Base-by-base conservation (phyloP, 1,140 invertebrate genomes). In the Plodia interpunctella region DNA sequence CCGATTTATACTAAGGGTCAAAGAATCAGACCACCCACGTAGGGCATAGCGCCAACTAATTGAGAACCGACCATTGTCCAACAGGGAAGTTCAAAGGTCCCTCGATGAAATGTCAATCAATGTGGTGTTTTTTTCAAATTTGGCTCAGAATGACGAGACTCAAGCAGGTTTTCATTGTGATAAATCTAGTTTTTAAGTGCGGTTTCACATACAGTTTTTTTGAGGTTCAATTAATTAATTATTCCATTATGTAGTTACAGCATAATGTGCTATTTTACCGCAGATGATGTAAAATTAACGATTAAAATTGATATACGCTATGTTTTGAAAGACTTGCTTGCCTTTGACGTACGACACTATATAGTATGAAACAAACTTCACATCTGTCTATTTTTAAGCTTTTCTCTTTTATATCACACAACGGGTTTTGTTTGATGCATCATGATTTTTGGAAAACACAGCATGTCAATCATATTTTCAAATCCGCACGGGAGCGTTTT, bases 81-180 rank as follows among this genome's bases (percentile, higher is more conserved):
- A 65, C 75, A 65, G 50, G 52, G 68, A 73, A 81, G 77, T 75
- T 83, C 74, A 78, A 68, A 83, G 73, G 68, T 80, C 64, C 59
- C 17, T 50, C 64, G 69, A 77, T 80, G 69, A 73, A 57, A 68
- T 72, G 71, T 78, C 73, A 76, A 80, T 82, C 78, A 74, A 67
- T 51, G 38, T 59, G 20, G 21, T 54, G n/a, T 67, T 69, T 72
- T 72, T 76, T 57, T 69, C 52, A 69, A 65, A 70, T 57, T 70
- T 59, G 59, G 70, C 70, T 70, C 67, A 11, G 38, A 44, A 44
- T 17, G 38, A 44, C 38, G 38, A 44, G 10, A 32, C 15, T n/a
- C n/a, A 44, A 10, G 38, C 38, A 5, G 38, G 38, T 15, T 44
- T 35, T 35, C 32, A 35, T 35, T 35, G 13, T 35, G 10, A 35